phyloP scores from a whole-genome alignment of 2,888 invertebrate species.

The Oxytorus armatus region DNA sequence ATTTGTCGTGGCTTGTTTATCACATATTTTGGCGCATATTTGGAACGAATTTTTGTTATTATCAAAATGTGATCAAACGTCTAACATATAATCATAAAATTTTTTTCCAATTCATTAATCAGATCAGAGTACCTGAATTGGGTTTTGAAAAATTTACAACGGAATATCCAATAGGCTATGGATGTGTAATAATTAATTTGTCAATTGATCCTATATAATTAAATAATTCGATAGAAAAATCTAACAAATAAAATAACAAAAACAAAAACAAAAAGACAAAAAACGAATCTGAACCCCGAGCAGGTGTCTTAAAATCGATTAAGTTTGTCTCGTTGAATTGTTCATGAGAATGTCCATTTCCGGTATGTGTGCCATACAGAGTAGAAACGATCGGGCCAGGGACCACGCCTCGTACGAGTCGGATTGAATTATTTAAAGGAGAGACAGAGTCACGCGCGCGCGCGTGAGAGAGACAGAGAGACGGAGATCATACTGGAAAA shows the following conservation, averaged over 20 bases:
- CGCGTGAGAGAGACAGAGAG: no score
- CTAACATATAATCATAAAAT: not conserved
- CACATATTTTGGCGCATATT: not conserved
- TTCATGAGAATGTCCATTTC: slow-evolving; percentile 44
- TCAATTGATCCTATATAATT: no score
- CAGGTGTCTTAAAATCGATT: slow-evolving; percentile 47
- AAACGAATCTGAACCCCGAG: slow-evolving; percentile 23
- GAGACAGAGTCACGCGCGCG: slow-evolving; percentile 43
- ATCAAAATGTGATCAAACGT: no score
- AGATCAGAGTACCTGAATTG: no score
- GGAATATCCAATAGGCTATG: no score
- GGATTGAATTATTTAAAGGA: slow-evolving; percentile 70
- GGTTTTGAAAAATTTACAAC: no score
- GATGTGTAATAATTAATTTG: no score
- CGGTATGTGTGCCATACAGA: not conserved
- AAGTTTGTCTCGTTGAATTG: slow-evolving; percentile 52
- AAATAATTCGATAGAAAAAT: no score
- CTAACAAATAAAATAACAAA: not conserved
- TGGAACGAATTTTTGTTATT: not conserved
- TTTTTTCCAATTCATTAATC: no score
- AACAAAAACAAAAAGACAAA: not conserved
- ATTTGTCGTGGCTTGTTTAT: slow-evolving; percentile 5
- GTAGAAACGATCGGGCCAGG: slow-evolving; percentile 29
- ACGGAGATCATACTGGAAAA: no score
- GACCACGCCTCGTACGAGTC: slow-evolving; percentile 54